Percentiles rank a stretch among this genome's conserved stretches.
Conservation (phyloP, 2,888 invertebrate species). For the Euplexia lucipara region DNA sequence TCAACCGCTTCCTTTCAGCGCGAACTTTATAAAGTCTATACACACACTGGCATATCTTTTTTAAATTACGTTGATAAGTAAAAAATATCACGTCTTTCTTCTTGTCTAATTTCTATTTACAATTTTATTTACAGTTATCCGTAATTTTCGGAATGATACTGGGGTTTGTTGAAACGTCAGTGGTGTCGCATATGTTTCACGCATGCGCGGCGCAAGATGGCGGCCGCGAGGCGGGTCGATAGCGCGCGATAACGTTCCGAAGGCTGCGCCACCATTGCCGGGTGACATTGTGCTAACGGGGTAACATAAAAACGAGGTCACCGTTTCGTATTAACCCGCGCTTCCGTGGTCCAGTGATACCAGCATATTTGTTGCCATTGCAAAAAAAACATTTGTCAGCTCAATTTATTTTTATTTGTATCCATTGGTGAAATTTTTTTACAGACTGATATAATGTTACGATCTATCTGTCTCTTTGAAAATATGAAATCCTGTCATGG, state of each 20-base stretch:
- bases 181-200: slow-evolving; percentile 83
- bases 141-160: slow-evolving; percentile 77
- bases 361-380: slow-evolving; percentile 61
- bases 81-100: slow-evolving; percentile 59
- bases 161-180: slow-evolving; percentile 82
- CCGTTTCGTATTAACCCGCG: slow-evolving; percentile 82
- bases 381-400: no score
- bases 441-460: no score
- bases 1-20: slow-evolving; percentile 14
- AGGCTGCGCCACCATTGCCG: slow-evolving; percentile 83
- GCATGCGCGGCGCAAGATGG: slow-evolving; percentile 80
- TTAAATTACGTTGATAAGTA: slow-evolving; percentile 51
- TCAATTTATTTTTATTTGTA: no score
- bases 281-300: slow-evolving; percentile 84
- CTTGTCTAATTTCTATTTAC: slow-evolving; percentile 71
- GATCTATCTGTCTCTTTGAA: no score
- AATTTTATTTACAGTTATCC: slow-evolving; percentile 81
- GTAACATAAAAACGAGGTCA: slow-evolving; percentile 86
- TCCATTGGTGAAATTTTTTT: no score
- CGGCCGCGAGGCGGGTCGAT: slow-evolving; percentile 79
- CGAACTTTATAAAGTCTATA: slow-evolving; percentile 49
- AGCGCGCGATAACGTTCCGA: slow-evolving; percentile 81
- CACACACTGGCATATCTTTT: slow-evolving; percentile 66
- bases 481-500: no score
- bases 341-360: slow-evolving; percentile 72